A percentile compares a stretch with the other conserved stretches of the same genome.
Conservation (phyloP, 1,140 invertebrate genomes). For the Holcopasites calliopsidis region DNA sequence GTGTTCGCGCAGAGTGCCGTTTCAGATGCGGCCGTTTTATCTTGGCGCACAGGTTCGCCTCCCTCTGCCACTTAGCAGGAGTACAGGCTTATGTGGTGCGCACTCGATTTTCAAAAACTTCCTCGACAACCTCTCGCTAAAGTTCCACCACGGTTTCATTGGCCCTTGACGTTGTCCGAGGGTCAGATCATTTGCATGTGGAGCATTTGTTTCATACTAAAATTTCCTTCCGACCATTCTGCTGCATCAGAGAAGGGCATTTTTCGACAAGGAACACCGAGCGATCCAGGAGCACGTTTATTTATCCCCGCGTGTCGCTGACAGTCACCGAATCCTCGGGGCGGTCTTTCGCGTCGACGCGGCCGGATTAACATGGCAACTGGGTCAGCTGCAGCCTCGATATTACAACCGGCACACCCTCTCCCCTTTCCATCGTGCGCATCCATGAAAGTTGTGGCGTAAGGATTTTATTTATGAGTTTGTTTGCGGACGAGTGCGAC, state of each 20-base stretch:
- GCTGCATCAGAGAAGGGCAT: no score
- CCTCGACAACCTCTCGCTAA: neutral
- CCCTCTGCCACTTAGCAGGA: no score
- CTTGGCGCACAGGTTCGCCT: no score
- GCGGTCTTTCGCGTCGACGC: neutral
- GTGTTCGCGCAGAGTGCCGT: neutral
- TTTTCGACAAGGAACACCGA: neutral
- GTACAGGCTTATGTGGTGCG: neutral
- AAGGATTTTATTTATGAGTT: conserved; percentile 61
- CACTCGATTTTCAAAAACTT: neutral
- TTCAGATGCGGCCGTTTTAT: no score
- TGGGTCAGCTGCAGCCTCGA: conserved; percentile 35
- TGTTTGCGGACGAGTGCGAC: conserved; percentile 51
- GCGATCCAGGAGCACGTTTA: neutral
- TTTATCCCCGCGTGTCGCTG: conserved; percentile 25
- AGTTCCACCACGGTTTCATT: neutral
- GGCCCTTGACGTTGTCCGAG: no score
- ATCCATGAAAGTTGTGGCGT: conserved; percentile 35
- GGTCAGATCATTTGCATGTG: no score
- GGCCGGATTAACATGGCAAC: conserved; percentile 17
- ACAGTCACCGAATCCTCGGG: conserved; percentile 24
- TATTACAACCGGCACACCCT: neutral
- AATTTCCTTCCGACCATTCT: neutral
- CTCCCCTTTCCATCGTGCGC: neutral
- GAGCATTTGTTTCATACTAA: neutral